A percentile compares a stretch with the other conserved stretches of the same genome.
Evolutionary conservation across 2,888 invertebrate genomes (phyloP).

Genomic region (Andrena dorsata): DNA sequence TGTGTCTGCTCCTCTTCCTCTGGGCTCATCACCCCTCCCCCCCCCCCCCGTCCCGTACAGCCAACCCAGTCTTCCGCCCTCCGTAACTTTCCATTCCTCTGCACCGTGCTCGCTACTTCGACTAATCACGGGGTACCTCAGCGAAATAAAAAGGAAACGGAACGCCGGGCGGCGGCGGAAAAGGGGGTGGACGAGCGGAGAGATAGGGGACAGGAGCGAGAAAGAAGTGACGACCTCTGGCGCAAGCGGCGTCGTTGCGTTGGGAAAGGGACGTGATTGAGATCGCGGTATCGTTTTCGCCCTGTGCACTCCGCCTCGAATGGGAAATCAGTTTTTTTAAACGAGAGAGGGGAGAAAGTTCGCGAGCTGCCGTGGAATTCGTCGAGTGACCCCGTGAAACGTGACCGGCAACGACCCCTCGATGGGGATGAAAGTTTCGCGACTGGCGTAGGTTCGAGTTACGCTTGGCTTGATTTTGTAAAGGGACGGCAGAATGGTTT

Average conservation of each 20-base stretch:
- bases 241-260: slow-evolving; percentile 30
- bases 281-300: slow-evolving; percentile 6
- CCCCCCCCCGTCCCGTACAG: not conserved
- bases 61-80: slow-evolving; percentile 27
- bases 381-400: not conserved
- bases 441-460: not conserved
- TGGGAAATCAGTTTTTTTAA: slow-evolving; percentile 11
- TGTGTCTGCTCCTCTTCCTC: slow-evolving; percentile 62
- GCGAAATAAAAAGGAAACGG: slow-evolving; percentile 54
- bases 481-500: not conserved
- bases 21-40: slow-evolving; percentile 49
- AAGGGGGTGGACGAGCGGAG: not conserved
- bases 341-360: not conserved
- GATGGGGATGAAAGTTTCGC: not conserved
- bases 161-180: slow-evolving; percentile 33
- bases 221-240: slow-evolving; percentile 31
- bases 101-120: slow-evolving; percentile 56
- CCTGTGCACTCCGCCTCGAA: not conserved
- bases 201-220: slow-evolving; percentile 11
- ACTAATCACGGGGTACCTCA: slow-evolving; percentile 63
- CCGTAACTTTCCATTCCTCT: slow-evolving; percentile 49
- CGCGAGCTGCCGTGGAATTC: not conserved
- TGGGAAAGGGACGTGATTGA: slow-evolving; percentile 9
- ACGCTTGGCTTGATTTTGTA: not conserved
- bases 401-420: not conserved